These are phyloP conservation scores for Crambe crambe DNA, from an alignment of 37 sponge, comb jelly and placozoan species.

Conservation along the genomic window DNA sequence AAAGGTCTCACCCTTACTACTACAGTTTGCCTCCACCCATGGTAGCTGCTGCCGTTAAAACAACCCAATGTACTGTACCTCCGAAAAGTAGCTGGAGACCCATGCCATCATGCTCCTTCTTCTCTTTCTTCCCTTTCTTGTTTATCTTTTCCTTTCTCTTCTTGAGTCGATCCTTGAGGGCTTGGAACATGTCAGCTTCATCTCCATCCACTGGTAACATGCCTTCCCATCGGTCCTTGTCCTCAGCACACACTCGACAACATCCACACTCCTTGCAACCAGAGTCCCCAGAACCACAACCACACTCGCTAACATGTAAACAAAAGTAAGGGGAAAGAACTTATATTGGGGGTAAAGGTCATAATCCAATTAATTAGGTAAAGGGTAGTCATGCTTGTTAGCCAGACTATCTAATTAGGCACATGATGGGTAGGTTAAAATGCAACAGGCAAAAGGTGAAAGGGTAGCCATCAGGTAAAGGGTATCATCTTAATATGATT, in stretches of 20 bases:
- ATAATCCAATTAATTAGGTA: too few relatives aligned
- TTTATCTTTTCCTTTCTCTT: slow-evolving; percentile 16
- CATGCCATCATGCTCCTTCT: slow-evolving; percentile 34
- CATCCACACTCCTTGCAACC: slow-evolving; percentile 92
- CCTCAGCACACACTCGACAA: slow-evolving; percentile 88
- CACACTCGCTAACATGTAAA: slow-evolving; percentile 74
- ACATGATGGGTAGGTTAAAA: too few relatives aligned
- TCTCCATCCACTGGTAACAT: slow-evolving; percentile 7
- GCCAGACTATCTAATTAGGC: too few relatives aligned
- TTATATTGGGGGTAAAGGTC: too few relatives aligned
- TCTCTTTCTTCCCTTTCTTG: slow-evolving; percentile 42
- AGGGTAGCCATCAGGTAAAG: too few relatives aligned
- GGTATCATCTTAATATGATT: too few relatives aligned
- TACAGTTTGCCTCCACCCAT: slow-evolving; percentile 15
- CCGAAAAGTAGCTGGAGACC: slow-evolving; percentile 70
- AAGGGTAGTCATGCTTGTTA: too few relatives aligned
- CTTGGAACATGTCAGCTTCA: slow-evolving; percentile 25
- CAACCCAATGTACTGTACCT: slow-evolving; percentile 54
- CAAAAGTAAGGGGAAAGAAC: neutral
- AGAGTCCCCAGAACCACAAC: slow-evolving; percentile 93
- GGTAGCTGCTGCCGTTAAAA: slow-evolving; percentile 6
- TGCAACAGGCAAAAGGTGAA: too few relatives aligned
- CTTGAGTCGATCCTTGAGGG: slow-evolving; percentile 1
- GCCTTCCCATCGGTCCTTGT: slow-evolving; percentile 64
- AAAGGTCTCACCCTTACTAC: neutral